Percentiles rank a stretch among this genome's conserved stretches.
Conservation (phyloP, 2,797 vertebrate genomes). For the Graptemys geographica region DNA sequence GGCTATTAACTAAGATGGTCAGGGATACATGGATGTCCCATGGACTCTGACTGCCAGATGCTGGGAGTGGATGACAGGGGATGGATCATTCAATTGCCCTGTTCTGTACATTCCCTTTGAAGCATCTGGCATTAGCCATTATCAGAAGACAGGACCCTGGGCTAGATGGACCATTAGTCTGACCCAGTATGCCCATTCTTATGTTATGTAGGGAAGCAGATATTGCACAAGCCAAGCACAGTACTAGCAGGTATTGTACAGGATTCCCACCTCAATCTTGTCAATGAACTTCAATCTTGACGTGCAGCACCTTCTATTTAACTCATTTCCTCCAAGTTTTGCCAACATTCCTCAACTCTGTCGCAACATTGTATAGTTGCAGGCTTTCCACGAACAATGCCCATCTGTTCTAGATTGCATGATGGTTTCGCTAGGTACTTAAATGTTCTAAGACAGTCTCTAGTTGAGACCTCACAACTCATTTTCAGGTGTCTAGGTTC, state of each 20-base stretch:
- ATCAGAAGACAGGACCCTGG: neutral
- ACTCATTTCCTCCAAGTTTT: slow-evolving; percentile 36
- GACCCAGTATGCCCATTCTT: neutral
- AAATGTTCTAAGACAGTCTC: neutral
- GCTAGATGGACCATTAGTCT: neutral
- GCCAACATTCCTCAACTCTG: neutral
- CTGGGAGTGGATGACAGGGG: neutral
- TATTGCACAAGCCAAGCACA: slow-evolving; percentile 28
- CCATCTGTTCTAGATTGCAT: neutral
- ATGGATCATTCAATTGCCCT: neutral
- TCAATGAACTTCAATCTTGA: slow-evolving; percentile 8
- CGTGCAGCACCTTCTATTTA: neutral
- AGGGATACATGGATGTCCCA: neutral
- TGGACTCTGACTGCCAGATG: neutral
- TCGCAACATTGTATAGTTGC: neutral
- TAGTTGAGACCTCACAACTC: neutral
- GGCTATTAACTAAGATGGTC: neutral
- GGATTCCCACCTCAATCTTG: neutral
- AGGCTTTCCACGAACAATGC: neutral
- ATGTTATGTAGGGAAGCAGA: neutral
- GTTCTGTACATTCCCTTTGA: neutral
- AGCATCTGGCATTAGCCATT: neutral
- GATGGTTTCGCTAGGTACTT: neutral
- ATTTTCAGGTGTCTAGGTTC: neutral
- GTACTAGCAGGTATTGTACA: slow-evolving; percentile 31